Base-by-base conservation (phyloP, 2,113 vertebrate species). In the Hipposideros armiger region DNA sequence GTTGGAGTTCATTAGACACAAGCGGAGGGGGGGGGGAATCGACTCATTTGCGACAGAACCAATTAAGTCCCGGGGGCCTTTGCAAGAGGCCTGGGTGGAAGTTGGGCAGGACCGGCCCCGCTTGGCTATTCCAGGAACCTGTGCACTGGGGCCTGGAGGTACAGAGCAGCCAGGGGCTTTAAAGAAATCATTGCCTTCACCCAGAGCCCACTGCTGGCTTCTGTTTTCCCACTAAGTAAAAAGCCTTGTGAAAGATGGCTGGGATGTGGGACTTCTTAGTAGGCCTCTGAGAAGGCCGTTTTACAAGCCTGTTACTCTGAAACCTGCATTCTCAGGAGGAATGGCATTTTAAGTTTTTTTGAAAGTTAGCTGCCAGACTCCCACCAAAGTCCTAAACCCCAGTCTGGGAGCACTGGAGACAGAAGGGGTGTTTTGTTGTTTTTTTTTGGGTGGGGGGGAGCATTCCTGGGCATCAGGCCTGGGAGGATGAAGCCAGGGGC, bases 1-100 rank as follows among this genome's bases (percentile, higher is more conserved):
- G 86, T 96, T 96, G 96, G 92, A 97, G 85, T 91, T 95, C 96
- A 89, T 96, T 95, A 89, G 96, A 91, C 73, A 85, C 82, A 97
- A 94, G 94, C 80, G n/a, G n/a, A n/a, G 77, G 36, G 42, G 87
- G 67, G 85, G 95, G 77, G 96, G 95, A 42, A 64, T 87, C 56
- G 40, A 94, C 92, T 97, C 93, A 11, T 66, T 87, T 92, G 97
- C 70, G 24, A 83, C 32, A 78, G 91, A 72, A 94, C 91, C 93
- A 52, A n/a, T 92, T 32, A 83, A 85, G 94, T 81, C 89, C 83
- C 42, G 0, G 58, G 74, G 91, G 73, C 85, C 94, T 94, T 64
- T 76, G 91, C 93, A 64, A 56, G 83, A 50, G 83, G 87, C 87
- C 87, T 22, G 70, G 70, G 58, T 70, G 16, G 92, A 52, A 45